Conservation (phyloP, 2,888 invertebrate species). For the Hemistola chrysoprasaria region DNA sequence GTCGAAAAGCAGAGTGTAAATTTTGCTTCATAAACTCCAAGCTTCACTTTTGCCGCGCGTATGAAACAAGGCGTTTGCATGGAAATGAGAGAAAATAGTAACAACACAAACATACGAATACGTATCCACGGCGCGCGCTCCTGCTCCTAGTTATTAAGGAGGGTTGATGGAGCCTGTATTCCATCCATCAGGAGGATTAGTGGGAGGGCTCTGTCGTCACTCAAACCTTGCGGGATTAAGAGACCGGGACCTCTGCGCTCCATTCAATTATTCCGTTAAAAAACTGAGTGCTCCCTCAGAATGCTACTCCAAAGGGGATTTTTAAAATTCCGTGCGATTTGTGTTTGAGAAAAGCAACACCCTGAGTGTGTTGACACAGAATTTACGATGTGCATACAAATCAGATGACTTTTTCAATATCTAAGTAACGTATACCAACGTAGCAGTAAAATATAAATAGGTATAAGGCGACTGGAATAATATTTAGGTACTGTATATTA, state of each 20-base stretch:
- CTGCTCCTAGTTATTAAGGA: slow-evolving; percentile 33
- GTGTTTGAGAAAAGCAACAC: slow-evolving; percentile 10
- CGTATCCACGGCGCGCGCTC: slow-evolving; percentile 22
- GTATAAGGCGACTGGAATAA: too few species aligned
- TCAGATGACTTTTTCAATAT: too few species aligned
- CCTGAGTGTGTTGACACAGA: neutral
- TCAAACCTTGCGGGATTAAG: slow-evolving; percentile 49
- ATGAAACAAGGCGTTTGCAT: slow-evolving; percentile 14
- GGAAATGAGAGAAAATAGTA: slow-evolving; percentile 21
- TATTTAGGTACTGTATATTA: too few species aligned
- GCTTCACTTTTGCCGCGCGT: slow-evolving; percentile 10
- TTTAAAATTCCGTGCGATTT: slow-evolving; percentile 14
- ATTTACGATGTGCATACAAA: too few species aligned
- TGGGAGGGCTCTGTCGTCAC: slow-evolving; percentile 38
- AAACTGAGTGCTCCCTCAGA: slow-evolving; percentile 30
- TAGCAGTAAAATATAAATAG: too few species aligned
- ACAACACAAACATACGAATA: slow-evolving; percentile 20
- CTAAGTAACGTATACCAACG: too few species aligned
- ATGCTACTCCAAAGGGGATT: slow-evolving; percentile 11
- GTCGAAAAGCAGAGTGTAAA: too few species aligned
- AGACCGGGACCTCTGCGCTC: slow-evolving; percentile 38
- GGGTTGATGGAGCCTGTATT: slow-evolving; percentile 31
- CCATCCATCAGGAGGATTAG: slow-evolving; percentile 55
- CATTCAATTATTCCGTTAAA: slow-evolving; percentile 45
- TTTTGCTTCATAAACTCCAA: slow-evolving; percentile 2